These are phyloP conservation scores for Escarpia spicata DNA, from an alignment of 2,888 invertebrate genomes.

Conservation along the genomic window DNA sequence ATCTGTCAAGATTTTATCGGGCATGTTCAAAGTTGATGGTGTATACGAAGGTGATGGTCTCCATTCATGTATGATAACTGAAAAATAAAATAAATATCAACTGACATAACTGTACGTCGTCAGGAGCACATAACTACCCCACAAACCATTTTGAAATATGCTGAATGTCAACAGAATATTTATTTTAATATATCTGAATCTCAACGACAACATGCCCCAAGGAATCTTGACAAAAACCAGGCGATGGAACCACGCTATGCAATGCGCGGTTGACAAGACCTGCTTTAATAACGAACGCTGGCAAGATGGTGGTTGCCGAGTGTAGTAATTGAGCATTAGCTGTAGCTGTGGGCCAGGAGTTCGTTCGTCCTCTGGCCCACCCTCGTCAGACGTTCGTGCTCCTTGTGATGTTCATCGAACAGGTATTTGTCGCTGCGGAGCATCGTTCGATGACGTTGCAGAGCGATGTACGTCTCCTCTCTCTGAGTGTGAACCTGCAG, in stretches of 20 bases:
- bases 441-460: slow-evolving; percentile 56
- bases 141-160: neutral
- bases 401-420: slow-evolving; percentile 55
- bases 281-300: neutral
- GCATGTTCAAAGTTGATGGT: neutral
- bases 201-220: neutral
- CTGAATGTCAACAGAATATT: neutral
- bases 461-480: slow-evolving; percentile 56
- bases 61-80: neutral
- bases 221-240: neutral
- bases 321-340: neutral
- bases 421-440: slow-evolving; percentile 54
- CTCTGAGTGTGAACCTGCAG: slow-evolving; percentile 57
- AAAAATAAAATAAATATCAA: neutral
- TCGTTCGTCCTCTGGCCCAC: slow-evolving; percentile 47
- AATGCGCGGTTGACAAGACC: neutral
- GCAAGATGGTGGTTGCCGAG: neutral
- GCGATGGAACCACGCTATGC: neutral
- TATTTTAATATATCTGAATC: too few relatives aligned
- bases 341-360: neutral
- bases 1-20: neutral
- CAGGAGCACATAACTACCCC: neutral
- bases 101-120: neutral
- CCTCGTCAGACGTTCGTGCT: slow-evolving; percentile 53
- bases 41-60: neutral